Evolutionary conservation across 53 echinoderm and acorn worm genomes (phyloP).

Genomic region (Antedon mediterranea): DNA sequence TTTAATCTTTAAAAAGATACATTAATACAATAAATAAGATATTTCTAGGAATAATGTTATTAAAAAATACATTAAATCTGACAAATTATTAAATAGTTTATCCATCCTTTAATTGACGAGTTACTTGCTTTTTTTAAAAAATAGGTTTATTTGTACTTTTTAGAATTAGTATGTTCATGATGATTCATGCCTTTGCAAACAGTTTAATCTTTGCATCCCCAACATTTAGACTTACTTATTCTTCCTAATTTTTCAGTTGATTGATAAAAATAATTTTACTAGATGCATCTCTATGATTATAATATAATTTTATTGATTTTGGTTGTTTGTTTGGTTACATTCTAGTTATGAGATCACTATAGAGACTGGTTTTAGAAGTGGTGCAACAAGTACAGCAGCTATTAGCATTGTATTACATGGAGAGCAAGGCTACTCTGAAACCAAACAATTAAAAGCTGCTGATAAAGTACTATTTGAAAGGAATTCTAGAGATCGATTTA

Average conservation of each 20-base stretch:
- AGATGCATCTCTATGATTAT: neutral
- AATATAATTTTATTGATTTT: neutral
- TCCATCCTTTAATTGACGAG: too few relatives aligned
- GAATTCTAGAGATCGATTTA: slow-evolving; percentile 86
- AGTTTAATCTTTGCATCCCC: neutral
- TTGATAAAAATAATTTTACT: too few relatives aligned
- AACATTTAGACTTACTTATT: too few relatives aligned
- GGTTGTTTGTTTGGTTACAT: neutral
- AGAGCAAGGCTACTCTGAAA: slow-evolving; percentile 80
- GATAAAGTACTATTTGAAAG: slow-evolving; percentile 77
- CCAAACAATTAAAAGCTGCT: slow-evolving; percentile 70
- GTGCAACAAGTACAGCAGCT: slow-evolving; percentile 70
- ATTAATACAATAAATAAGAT: too few relatives aligned
- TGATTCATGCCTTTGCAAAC: too few relatives aligned
- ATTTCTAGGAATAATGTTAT: too few relatives aligned
- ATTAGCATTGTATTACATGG: slow-evolving; percentile 82
- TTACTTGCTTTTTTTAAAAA: too few relatives aligned
- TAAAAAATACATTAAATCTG: too few relatives aligned
- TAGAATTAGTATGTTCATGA: too few relatives aligned
- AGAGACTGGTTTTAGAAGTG: slow-evolving; percentile 82
- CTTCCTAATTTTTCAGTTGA: too few relatives aligned
- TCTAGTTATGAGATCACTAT: slow-evolving; percentile 84
- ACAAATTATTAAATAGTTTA: too few relatives aligned
- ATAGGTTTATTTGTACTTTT: too few relatives aligned
- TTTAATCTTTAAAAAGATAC: neutral